A percentile compares a stretch with the other conserved stretches of the same genome.
Conservation (phyloP, 2,888 invertebrate species). For the Seira ritae region DNA sequence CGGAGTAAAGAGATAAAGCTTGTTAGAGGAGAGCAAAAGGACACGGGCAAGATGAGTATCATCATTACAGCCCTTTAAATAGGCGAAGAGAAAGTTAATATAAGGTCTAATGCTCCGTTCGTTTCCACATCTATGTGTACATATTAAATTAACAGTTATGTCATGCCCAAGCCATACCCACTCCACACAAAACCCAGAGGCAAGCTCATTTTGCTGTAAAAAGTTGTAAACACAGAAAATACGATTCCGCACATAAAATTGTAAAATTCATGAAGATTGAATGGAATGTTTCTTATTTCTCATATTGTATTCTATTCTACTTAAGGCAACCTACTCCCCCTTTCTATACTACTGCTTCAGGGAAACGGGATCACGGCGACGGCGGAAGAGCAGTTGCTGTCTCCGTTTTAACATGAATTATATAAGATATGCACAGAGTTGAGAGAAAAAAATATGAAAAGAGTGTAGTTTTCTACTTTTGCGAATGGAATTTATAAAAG, state of each 20-base stretch:
- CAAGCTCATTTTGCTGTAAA: too few species aligned
- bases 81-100: conserved; percentile 2
- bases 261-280: conserved; percentile 7
- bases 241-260: conserved; percentile 1
- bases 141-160: conserved; percentile 6
- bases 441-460: background rate
- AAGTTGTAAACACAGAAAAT: background rate
- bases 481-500: background rate
- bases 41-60: too few species aligned
- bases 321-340: background rate
- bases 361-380: conserved; percentile 3
- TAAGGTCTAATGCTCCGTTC: background rate
- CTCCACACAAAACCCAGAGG: too few species aligned
- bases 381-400: conserved; percentile 2
- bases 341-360: background rate
- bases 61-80: too few species aligned
- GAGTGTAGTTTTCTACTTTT: background rate
- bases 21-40: too few species aligned
- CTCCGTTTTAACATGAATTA: conserved; percentile 3
- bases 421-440: background rate
- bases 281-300: conserved; percentile 7
- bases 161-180: background rate
- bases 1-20: too few species aligned
- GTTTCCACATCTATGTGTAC: background rate
- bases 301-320: background rate